Conservation (phyloP, 2,888 invertebrate genomes). For the Carcina quercana region DNA sequence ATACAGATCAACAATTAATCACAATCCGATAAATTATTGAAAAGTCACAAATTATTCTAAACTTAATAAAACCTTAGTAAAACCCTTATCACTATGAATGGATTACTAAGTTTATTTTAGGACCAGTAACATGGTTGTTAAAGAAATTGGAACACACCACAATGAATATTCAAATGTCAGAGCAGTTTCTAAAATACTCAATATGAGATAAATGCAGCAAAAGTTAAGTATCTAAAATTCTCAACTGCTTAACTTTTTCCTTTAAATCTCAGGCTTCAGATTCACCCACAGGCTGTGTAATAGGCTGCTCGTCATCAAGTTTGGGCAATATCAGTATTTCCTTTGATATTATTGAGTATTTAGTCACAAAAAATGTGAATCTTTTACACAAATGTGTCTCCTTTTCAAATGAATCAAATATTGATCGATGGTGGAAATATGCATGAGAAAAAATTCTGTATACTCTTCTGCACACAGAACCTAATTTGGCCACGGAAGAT, state of each 20-base stretch:
- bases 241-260: conserved; percentile 23
- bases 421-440: conserved; percentile 96
- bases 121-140: no score
- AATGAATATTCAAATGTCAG: no score
- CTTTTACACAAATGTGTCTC: conserved; percentile 96
- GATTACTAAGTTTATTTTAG: no score
- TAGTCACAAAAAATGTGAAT: conserved; percentile 98
- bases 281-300: conserved; percentile 69
- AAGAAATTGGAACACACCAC: no score
- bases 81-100: no score
- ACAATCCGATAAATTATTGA: no score
- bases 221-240: conserved; percentile 11
- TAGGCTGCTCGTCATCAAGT: conserved; percentile 82
- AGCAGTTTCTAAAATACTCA: no score
- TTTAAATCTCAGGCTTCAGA: conserved; percentile 59
- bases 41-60: no score
- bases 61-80: no score
- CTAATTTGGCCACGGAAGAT: conserved; percentile 98
- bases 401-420: conserved; percentile 98
- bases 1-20: no score
- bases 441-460: conserved; percentile 99
- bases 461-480: conserved; percentile 98
- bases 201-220: conserved; percentile 10
- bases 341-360: conserved; percentile 98
- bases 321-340: conserved; percentile 99